phyloP scores from a whole-genome alignment of 64 coral and sea anemone genomes.

The Trachythela sp. region DNA sequence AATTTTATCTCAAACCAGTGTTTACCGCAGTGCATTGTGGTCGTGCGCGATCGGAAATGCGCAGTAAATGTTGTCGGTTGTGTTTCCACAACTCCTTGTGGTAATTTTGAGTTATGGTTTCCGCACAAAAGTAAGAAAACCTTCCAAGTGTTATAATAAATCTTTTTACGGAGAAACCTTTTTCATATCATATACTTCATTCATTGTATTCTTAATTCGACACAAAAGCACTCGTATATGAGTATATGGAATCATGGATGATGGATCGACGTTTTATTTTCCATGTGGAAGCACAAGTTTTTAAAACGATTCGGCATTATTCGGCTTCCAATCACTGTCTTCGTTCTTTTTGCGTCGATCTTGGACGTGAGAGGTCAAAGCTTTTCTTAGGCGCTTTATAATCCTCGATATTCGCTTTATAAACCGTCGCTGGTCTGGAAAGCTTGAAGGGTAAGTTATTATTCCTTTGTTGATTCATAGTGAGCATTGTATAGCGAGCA shows the following conservation, averaged over 20 bases:
- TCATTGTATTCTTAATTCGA: background rate
- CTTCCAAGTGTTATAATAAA: too few relatives aligned
- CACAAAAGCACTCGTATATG: background rate
- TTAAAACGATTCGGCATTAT: background rate
- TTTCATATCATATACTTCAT: background rate
- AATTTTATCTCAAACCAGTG: slow-evolving; percentile 18
- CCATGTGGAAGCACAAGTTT: background rate
- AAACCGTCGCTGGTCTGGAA: background rate
- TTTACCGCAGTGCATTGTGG: background rate
- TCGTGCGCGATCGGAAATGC: background rate
- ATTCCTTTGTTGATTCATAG: slow-evolving; percentile 3
- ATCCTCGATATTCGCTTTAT: too few relatives aligned
- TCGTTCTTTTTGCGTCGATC: background rate
- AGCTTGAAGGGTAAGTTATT: background rate
- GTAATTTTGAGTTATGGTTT: too few relatives aligned
- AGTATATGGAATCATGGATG: background rate
- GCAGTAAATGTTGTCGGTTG: background rate
- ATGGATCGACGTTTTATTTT: background rate
- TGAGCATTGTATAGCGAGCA: background rate
- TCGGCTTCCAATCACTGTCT: background rate
- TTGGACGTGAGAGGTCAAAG: background rate
- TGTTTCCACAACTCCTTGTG: background rate
- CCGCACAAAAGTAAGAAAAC: too few relatives aligned
- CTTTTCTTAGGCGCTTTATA: background rate
- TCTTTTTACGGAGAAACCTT: too few relatives aligned